Percentiles rank a stretch among this genome's conserved stretches.
Conservation (phyloP, 2,113 vertebrate species). For the Labrus mixtus region DNA sequence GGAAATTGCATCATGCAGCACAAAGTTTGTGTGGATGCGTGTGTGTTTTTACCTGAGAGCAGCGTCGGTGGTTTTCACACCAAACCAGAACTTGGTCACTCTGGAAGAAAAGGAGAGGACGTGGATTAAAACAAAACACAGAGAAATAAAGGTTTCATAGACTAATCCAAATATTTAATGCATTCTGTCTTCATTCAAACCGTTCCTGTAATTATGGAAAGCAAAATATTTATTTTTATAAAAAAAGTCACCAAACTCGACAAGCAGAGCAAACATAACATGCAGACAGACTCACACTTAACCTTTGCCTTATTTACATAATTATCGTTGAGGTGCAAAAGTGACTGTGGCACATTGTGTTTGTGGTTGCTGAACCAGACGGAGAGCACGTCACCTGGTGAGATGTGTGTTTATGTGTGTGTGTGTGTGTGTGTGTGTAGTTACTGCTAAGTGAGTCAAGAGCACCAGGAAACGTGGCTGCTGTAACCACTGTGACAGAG, state of each 20-base stretch:
- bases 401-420: conserved; percentile 46
- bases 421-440: conserved; percentile 5
- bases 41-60: conserved; percentile 79
- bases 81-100: conserved; percentile 78
- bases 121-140: conserved; percentile 52
- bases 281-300: conserved; percentile 37
- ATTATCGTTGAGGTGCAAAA: conserved; percentile 58
- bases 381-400: conserved; percentile 44
- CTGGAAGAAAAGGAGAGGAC: conserved; percentile 61
- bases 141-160: conserved; percentile 32
- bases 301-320: conserved; percentile 56
- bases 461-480: conserved; percentile 50
- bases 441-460: conserved; percentile 64
- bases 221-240: conserved; percentile 60
- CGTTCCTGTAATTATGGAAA: conserved; percentile 27
- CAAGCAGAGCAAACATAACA: conserved; percentile 34
- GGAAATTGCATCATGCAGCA: not conserved
- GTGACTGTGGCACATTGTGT: conserved; percentile 36
- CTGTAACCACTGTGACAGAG: conserved; percentile 45
- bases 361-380: conserved; percentile 55
- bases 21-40: conserved; percentile 17
- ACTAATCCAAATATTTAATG: conserved; percentile 17
- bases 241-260: conserved; percentile 49
- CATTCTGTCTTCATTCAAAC: not conserved
- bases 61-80: conserved; percentile 81